Conservation (phyloP, 53 echinoderm and acorn worm species). For the Zoroaster sp. region DNA sequence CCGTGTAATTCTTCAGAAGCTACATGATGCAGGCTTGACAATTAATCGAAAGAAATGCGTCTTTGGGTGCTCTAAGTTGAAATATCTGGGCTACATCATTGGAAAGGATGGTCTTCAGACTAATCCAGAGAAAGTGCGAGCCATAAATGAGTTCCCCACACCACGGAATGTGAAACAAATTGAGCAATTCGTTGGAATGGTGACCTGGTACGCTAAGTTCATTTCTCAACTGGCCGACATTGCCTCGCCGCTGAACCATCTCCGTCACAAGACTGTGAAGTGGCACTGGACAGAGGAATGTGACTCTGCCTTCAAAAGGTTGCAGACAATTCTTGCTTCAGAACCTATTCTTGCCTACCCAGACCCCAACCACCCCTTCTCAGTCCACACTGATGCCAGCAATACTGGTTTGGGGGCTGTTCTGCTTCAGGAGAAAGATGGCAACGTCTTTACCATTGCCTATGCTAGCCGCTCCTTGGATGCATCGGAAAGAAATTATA, state of each 20-base stretch:
- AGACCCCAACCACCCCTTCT: not conserved
- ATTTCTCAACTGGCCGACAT: not conserved
- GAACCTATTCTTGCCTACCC: constrained; percentile 20
- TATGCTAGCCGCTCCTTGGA: constrained; percentile 46
- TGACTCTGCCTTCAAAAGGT: not conserved
- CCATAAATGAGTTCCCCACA: not conserved
- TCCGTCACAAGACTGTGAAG: not conserved
- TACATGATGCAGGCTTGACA: constrained; percentile 43
- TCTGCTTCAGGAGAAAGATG: constrained; percentile 10
- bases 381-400: constrained; percentile 8
- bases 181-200: constrained; percentile 27
- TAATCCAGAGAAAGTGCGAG: not conserved
- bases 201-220: constrained; percentile 12
- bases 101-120: not conserved
- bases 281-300: constrained; percentile 13
- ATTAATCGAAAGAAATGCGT: constrained; percentile 40
- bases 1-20: not conserved
- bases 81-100: constrained; percentile 11
- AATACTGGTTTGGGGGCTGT: not conserved
- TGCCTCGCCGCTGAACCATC: constrained; percentile 13
- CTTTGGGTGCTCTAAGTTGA: not conserved
- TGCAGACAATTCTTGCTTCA: not conserved
- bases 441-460: constrained; percentile 14
- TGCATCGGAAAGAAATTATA: constrained; percentile 48
- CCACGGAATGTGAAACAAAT: constrained; percentile 6